Evolutionary conservation across 2,888 invertebrate genomes (phyloP), one percentile per base, ranked within the genome.

Genomic region (Thymelicus lineola): DNA sequence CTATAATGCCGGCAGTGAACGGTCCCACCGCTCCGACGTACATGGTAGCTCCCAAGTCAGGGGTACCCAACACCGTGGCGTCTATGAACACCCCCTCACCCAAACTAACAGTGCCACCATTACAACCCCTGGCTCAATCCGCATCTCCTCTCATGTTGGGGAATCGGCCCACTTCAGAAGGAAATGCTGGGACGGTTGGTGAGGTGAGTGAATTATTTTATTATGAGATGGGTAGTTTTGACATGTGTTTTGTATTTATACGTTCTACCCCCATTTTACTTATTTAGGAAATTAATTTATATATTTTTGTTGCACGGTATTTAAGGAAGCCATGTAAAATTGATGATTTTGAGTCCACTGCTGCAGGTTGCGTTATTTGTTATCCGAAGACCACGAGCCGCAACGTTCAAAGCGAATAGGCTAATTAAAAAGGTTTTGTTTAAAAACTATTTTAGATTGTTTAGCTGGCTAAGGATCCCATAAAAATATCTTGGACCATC

Each of bases 61-160:
- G 42, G n/a, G 17, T 50, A 15, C 61, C 60, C 0, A 45, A 12
- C 10, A n/a, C 10, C 3, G 15, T 53, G 4, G 35, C 45, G 7
- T 12, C 60, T 0, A 7, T 42, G 15, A 59, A 53, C 12, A 55
- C 53, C 0, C 15, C 60, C 0, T 60, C 66, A 10, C 66, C 66
- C 6, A 60, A 35, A 42, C 20, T 60, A 9, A 57, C 45, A 46
- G 20, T 17, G 55, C 75, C 1, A 61, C 68, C 0, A 42, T 73
- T 4, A 46, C 46, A 36, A 28, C 69, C 20, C n/a, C 55, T 15
- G 17, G 64, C 0, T 35, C 69, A 7, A n/a, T 71, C 2, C 42
- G 75, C 0, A 60, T 65, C 0, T 42, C 74, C 5, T 36, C 76
- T 10, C 20, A 70, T 0, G 67, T 71, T 9, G 38, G 36, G 7